Evolutionary conservation across 2,888 invertebrate genomes (phyloP).

Genomic region (Latrodectus hesperus): DNA sequence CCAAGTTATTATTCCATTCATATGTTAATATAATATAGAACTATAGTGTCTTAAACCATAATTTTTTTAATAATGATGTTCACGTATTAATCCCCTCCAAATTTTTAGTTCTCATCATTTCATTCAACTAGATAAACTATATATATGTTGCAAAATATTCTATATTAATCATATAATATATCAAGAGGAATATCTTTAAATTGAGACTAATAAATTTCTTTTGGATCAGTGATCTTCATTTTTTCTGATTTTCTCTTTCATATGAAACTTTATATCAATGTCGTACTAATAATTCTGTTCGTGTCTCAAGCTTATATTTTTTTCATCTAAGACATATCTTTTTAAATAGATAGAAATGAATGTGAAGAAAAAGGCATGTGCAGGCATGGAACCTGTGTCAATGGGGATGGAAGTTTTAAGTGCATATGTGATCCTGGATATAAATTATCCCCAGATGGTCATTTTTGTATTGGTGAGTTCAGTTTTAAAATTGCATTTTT

Average conservation of each 20-base stretch:
- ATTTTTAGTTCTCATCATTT: no score
- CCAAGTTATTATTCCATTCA: no score
- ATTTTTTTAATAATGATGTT: no score
- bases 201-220: neutral
- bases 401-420: conserved; percentile 87
- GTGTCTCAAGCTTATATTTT: no score
- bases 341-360: conserved; percentile 74
- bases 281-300: no score
- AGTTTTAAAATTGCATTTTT: neutral
- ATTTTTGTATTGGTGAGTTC: conserved; percentile 84
- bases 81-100: no score
- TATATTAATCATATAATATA: no score
- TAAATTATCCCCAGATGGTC: conserved; percentile 86
- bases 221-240: neutral
- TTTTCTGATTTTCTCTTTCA: neutral
- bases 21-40: no score
- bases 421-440: conserved; percentile 89
- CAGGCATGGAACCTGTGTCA: conserved; percentile 87
- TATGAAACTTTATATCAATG: neutral
- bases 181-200: no score
- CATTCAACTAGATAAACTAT: no score
- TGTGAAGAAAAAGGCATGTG: conserved; percentile 77
- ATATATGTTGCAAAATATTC: no score
- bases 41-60: no score
- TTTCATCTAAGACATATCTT: conserved; percentile 30